Evolutionary conservation across 2,888 invertebrate genomes (phyloP), one percentile per base, ranked within the genome.

Genomic region (Lasioglossum leucozonium): DNA sequence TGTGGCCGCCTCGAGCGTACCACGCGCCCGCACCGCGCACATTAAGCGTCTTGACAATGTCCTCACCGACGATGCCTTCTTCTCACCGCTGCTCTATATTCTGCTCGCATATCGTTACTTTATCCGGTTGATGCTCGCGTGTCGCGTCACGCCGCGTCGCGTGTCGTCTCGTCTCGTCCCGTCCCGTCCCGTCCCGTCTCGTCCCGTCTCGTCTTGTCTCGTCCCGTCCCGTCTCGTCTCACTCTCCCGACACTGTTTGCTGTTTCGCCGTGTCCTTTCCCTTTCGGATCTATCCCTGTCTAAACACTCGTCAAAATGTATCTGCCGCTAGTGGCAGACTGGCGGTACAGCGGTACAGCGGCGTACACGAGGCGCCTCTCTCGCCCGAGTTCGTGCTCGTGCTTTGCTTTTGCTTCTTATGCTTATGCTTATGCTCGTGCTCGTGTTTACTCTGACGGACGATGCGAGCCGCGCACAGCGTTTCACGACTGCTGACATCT

Each of bases 1-100:
- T 92, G 93, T 92, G 92, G 91, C 88, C 93, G 92, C 92, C 83
- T 85, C 84, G 91, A 92, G 93, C 93, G 91, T 92, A 88, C 92
- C 93, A 91, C 93, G 91, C 92, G 92, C 90, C 91, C 90, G 88
- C 89, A 87, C 89, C 90, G 89, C 89, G 92, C 91, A 92, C 93
- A 93, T 93, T 84, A 92, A 93, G 88, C 90, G 88, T 89, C 82
- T 77, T 79, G 82, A 84, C 86, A 86, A 87, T 69, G 74, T 79
- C 81, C 73, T 81, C 82, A 76, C 87, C 72, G 67, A 88, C 71
- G 77, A 71, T 78, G 65, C 67, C 79, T 58, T 72, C 67, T 51
- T 67, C 77, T 79, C 84, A 76, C 78, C 81, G 84, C 81, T 74
- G 65, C 82, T 81, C 72, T 79, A 73, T 47, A 47, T 42, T 51